These are phyloP conservation scores for Spea hammondii DNA, from an alignment of 2,797 vertebrate species.

Conservation along the genomic window DNA sequence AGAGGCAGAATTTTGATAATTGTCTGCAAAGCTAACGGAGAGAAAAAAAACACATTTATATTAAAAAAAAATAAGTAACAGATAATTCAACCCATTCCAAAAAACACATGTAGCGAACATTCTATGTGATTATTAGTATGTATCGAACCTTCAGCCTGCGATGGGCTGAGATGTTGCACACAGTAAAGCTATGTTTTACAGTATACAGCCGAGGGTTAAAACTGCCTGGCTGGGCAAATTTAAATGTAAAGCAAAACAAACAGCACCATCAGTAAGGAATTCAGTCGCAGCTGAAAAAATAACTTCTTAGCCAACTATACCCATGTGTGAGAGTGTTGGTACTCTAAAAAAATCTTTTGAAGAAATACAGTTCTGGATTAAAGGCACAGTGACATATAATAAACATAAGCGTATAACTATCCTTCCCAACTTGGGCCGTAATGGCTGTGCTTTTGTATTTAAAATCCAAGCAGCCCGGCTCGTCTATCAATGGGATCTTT, in stretches of 20 bases:
- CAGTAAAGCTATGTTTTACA: background rate
- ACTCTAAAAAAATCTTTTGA: constrained; percentile 27
- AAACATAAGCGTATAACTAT: background rate
- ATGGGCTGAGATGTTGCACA: background rate
- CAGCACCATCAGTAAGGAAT: constrained; percentile 49
- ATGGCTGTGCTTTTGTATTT: too few relatives aligned
- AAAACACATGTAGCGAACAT: background rate
- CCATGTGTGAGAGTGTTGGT: constrained; percentile 45
- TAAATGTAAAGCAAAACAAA: constrained; percentile 51
- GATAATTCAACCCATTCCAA: background rate
- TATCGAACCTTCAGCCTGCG: background rate
- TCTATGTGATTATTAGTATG: background rate
- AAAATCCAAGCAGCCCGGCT: too few relatives aligned
- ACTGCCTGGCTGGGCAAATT: constrained; percentile 43
- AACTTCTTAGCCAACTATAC: constrained; percentile 40
- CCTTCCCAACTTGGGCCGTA: too few relatives aligned
- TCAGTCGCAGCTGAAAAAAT: constrained; percentile 52
- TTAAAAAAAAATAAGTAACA: background rate
- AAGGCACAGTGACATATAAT: constrained; percentile 27
- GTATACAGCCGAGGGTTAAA: constrained; percentile 30
- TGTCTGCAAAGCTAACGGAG: constrained; percentile 27
- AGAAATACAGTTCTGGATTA: constrained; percentile 40
- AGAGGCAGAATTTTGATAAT: constrained; percentile 41
- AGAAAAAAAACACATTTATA: background rate
- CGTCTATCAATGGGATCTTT: too few relatives aligned